These are phyloP conservation scores for Syngnathus typhle DNA, from an alignment of 2,113 vertebrate species.

Conservation along the genomic window DNA sequence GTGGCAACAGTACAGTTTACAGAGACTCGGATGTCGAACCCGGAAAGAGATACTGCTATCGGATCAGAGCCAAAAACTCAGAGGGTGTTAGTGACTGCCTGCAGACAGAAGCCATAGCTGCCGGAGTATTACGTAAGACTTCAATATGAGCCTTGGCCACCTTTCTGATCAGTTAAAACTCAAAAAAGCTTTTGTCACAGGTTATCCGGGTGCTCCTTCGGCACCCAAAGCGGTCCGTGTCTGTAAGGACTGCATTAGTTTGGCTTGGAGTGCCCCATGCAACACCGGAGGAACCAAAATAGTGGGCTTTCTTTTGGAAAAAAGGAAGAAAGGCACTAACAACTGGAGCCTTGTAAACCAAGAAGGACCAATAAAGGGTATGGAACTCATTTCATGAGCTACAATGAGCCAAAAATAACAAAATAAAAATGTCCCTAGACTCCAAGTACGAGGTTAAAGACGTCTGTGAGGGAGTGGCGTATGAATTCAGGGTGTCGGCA, in stretches of 20 bases:
- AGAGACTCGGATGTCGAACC: slow-evolving; percentile 71
- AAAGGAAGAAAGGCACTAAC: slow-evolving; percentile 79
- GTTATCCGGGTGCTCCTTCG: slow-evolving; percentile 72
- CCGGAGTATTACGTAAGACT: slow-evolving; percentile 73
- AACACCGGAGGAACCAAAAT: slow-evolving; percentile 73
- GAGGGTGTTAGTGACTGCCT: slow-evolving; percentile 77
- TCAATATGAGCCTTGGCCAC: background rate
- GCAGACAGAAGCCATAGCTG: slow-evolving; percentile 75
- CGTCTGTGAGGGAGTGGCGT: slow-evolving; percentile 76
- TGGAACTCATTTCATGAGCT: background rate
- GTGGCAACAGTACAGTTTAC: slow-evolving; percentile 62
- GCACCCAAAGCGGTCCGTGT: slow-evolving; percentile 73
- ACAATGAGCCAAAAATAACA: background rate
- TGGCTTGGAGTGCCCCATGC: slow-evolving; percentile 75
- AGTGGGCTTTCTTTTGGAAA: slow-evolving; percentile 81
- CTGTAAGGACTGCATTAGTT: slow-evolving; percentile 72
- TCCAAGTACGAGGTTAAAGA: slow-evolving; percentile 71
- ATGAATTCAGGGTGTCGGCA: slow-evolving; percentile 83
- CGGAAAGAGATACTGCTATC: slow-evolving; percentile 79
- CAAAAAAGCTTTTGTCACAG: slow-evolving; percentile 49
- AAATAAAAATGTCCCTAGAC: slow-evolving; percentile 53
- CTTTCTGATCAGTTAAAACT: background rate
- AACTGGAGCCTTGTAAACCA: slow-evolving; percentile 77
- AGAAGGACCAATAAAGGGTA: slow-evolving; percentile 71
- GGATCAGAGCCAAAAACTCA: slow-evolving; percentile 73